Evolutionary conservation across 2,113 vertebrate genomes (phyloP), one percentile per base, ranked within the genome.

Genomic region (Hypanus sabinus): DNA sequence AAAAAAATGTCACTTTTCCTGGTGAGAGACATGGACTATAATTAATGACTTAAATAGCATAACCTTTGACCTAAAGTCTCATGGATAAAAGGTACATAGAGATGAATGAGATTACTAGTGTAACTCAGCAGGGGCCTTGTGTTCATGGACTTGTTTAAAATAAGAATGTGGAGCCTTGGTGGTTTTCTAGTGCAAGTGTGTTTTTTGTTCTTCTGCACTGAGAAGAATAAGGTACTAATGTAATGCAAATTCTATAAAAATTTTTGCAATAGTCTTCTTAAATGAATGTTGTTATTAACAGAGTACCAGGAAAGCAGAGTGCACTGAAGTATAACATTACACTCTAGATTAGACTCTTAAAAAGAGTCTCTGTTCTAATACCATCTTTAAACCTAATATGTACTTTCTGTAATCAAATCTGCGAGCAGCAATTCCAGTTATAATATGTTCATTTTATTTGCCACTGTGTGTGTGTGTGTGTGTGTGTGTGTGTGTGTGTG

Each of bases 11-110:
- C 68, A 75, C 91, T 73, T 93, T 46, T 55, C 22, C 38, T 75
- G 65, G 70, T 75, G 70, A 93, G 68, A 93, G 91, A 55, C 91
- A 55, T 93, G 91, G 70, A 30, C 70, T 46, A 73, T 73, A 93
- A 93, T 93, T 93, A 93, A 75, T 93, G 91, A 55, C 68, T 93
- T 55, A 73, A 73, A 36, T 46, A 55, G 36, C 33, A 30, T 38
- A 93, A 93, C 91, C 68, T 93, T 93, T 93, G 70, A 93, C 91
- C 68, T 73, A 27, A 73, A 71, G 70, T 70, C 65, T 92, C n/a
- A n/a, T 70, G 62, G 65, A 70, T 70, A 70, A 92, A 91, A 33
- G 88, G n/a, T 62, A 38, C 33, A 36, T 36, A 18, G n/a, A 36
- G 88, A 91, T 70, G 88, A 70, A 92, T 92, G 65, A 12, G 88